Evolutionary conservation across 2,888 invertebrate species (phyloP), one percentile per base, ranked within the genome.

Genomic region (Augiades crinisus): DNA sequence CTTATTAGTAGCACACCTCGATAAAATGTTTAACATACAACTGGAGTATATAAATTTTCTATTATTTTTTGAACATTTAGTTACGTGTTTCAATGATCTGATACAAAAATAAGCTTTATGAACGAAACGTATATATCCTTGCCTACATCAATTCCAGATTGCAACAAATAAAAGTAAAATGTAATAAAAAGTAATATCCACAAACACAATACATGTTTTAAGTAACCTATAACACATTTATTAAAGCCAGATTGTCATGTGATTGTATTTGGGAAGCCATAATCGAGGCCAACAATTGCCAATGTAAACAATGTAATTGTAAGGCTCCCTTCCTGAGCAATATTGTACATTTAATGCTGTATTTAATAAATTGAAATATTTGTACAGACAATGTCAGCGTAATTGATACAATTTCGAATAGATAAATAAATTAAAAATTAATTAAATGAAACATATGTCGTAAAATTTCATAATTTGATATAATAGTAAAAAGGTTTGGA

Each of bases 201-300:
- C 14, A 33, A 33, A 31, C 2, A 24, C 27, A 24, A n/a, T n/a
- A 27, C 27, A 27, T 27, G 27, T 34, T 34, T 34, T 16, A 41
- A 31, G 22, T 46, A 36, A 16, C 24, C 12, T 36, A 24, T 46
- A 21, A 10, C 21, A 34, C 7, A 37, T 40, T 22, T 49, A 27
- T 49, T 49, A 49, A 49, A 49, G 49, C 49, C 49, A 17, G 49
- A 41, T 21, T 49, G 49, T 49, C 49, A 49, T 49, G 49, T 34
- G 22, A 16, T 34, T 34, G 34, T 34, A 41, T 41, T 16, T n/a
- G 19, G 41, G 41, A 41, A 41, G 24, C 49, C 33, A 24, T 34
- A 40, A 31, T 10, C n/a, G 6, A 30, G 19, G 13, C 5, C 24
- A 13, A 8, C 12, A 5, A 47, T 12, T n/a, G 16, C 12, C 27